Conservation (phyloP, 30 jellyfish, hydroid and myxozoan species). For the Rhopilema esculentum region DNA sequence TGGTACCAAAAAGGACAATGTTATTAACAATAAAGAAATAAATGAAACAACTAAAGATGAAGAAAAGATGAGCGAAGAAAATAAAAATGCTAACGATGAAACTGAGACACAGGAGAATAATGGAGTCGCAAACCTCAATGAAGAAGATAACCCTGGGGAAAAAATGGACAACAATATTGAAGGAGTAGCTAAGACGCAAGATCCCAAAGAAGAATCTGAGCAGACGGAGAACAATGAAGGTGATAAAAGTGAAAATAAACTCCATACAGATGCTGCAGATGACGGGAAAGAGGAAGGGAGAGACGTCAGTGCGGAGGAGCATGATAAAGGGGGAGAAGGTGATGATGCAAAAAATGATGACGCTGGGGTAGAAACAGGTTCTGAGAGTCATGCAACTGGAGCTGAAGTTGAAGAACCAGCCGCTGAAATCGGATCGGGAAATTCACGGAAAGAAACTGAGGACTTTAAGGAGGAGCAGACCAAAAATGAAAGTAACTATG, state of each 20-base stretch:
- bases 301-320: background rate
- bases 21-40: background rate
- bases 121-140: background rate
- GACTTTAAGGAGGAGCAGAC: background rate
- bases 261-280: background rate
- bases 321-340: background rate
- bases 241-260: background rate
- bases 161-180: too few species aligned
- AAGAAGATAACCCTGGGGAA: background rate
- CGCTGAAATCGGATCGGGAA: background rate
- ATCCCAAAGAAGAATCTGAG: too few species aligned
- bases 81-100: too few species aligned
- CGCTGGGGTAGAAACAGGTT: conserved; percentile 2
- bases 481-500: background rate
- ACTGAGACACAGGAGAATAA: background rate
- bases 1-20: background rate
- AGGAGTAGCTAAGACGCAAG: too few species aligned
- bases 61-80: background rate
- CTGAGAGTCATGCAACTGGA: too few species aligned
- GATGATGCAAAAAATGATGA: conserved; percentile 21
- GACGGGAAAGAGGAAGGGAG: background rate
- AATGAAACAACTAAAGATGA: background rate
- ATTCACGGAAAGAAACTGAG: background rate
- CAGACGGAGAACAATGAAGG: background rate
- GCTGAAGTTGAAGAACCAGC: too few species aligned